Evolutionary conservation across 2,113 vertebrate species (phyloP).

Genomic region (Echinops telfairi): DNA sequence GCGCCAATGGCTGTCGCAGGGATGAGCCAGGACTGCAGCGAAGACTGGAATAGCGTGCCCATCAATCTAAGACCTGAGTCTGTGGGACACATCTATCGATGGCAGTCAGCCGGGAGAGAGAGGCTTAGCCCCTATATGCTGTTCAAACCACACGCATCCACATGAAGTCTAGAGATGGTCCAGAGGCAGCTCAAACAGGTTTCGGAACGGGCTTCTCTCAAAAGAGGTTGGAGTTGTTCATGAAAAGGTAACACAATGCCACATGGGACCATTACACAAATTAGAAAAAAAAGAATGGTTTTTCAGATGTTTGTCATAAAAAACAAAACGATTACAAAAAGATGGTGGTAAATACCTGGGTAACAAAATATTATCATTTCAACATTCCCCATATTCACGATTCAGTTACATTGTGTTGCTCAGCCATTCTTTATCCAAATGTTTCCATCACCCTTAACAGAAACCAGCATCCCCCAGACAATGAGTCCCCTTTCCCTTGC

Average conservation of each 20-base stretch:
- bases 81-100: background rate
- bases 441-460: background rate
- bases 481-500: background rate
- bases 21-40: background rate
- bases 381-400: background rate
- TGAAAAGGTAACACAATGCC: background rate
- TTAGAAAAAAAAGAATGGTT: background rate
- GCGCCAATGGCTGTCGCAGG: background rate
- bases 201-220: slow-evolving; percentile 5
- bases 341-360: background rate
- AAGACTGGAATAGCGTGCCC: background rate
- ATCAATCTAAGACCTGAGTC: background rate
- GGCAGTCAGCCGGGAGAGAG: background rate
- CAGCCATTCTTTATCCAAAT: background rate
- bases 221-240: slow-evolving; percentile 6
- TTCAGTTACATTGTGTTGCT: background rate
- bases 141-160: background rate
- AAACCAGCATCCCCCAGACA: background rate
- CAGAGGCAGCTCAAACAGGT: slow-evolving; percentile 15
- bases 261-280: background rate
- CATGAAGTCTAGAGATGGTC: background rate
- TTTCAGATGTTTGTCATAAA: background rate
- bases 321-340: no score
- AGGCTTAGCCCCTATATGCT: background rate
- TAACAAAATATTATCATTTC: background rate